Evolutionary conservation across 2,113 vertebrate species (phyloP).

Genomic region (Rhinichthys klamathensis): DNA sequence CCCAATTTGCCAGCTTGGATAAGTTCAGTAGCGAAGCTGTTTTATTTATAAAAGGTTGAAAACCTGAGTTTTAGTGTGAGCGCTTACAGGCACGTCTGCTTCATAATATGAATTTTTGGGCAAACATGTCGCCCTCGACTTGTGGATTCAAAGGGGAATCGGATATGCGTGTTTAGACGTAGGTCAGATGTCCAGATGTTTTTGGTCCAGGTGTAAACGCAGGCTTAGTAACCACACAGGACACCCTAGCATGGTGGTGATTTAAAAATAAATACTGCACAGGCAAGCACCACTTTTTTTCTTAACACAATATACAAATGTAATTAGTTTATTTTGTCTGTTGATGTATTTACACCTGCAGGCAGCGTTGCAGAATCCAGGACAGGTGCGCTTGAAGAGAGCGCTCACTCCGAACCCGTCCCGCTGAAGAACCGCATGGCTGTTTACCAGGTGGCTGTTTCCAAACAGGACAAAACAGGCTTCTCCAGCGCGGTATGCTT

Average conservation of each 20-base stretch:
- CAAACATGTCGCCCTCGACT: no score
- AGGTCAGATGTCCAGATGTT: no score
- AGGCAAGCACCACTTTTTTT: not conserved
- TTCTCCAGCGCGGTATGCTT: conserved; percentile 78
- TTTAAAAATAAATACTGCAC: not conserved
- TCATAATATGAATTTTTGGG: no score
- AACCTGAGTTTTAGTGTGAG: no score
- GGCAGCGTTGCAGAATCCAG: conserved; percentile 68
- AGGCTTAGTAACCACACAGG: no score
- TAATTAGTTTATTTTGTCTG: not conserved
- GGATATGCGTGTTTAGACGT: no score
- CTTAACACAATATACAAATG: not conserved
- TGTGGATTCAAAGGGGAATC: no score
- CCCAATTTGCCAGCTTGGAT: no score
- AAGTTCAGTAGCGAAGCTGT: no score
- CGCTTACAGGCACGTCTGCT: no score
- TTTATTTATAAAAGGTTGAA: no score
- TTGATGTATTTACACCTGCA: conserved; percentile 71
- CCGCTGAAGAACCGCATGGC: conserved; percentile 85
- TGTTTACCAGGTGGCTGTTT: conserved; percentile 87
- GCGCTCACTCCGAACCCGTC: conserved; percentile 71
- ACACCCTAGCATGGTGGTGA: not conserved
- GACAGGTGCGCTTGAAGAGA: conserved; percentile 71
- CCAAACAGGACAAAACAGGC: conserved; percentile 72
- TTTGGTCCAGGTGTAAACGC: no score